Evolutionary conservation across 2,113 vertebrate genomes (phyloP), one percentile per base, ranked within the genome.

Genomic region (Ciconia maguari): DNA sequence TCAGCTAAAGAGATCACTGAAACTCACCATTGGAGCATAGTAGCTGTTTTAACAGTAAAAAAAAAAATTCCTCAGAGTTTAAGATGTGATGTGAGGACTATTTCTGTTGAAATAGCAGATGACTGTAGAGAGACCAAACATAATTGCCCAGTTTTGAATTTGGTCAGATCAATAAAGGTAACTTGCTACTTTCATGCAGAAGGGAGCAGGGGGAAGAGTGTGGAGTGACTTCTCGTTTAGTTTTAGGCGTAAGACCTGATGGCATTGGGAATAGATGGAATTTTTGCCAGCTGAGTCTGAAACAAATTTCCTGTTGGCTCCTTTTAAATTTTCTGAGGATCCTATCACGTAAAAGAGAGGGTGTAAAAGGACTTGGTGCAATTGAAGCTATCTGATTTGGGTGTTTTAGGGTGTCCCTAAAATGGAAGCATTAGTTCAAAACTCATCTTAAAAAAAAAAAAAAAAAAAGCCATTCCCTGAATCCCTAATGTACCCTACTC

Each of bases 1-100:
- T 95, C 87, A 96, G 85, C 87, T 94, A 62, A 93, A 87, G 94
- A 92, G 92, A 96, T 94, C 70, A 34, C 88, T 90, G 93, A 54
- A 94, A 83, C 85, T 83, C 82, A 13, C 75, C 77, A 82, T 44
- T 96, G 92, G 58, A 83, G 85, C 88, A 36, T 32, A 80, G 93
- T 34, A 96, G 85, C 94, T 97, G 95, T 97, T 97, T 97, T 94
- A 96, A 85, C 66, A 55, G 54, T 36, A 74, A 84, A 80, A 41
- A 64, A 93, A 41, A 64, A 93, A 92, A 94, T 44, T 86, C 96
- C 96, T 96, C 36, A 9, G 96, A 93, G 96, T 90, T 92, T 93
- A 65, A 76, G 90, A 90, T 85, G 75, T 72, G 75, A 94, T 94
- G n/a, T 57, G 93, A 92, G 89, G 52, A 93, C 93, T 94, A 64